A percentile compares a stretch with the other conserved stretches of the same genome.
Conservation (phyloP, 1,140 invertebrate genomes). For the Megathymus violae region DNA sequence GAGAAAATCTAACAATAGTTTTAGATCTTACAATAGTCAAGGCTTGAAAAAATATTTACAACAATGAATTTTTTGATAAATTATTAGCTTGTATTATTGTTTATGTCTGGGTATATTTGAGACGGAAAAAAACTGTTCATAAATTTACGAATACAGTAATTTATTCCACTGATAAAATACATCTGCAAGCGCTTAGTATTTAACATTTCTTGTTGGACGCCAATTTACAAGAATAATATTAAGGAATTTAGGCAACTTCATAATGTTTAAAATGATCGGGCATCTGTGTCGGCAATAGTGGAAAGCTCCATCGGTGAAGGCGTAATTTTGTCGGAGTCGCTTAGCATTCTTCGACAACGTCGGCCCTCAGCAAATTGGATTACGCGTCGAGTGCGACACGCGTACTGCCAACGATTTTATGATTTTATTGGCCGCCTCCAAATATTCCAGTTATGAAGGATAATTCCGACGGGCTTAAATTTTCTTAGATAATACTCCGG, state of each 20-base stretch:
- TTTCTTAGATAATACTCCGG: slow-evolving; percentile 19
- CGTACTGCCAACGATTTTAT: slow-evolving; percentile 64
- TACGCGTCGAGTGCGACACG: slow-evolving; percentile 61
- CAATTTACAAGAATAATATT: too few relatives aligned
- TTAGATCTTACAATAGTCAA: too few relatives aligned
- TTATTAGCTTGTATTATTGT: too few relatives aligned
- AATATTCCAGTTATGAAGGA: slow-evolving; percentile 54
- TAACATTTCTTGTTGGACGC: too few relatives aligned
- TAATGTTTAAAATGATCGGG: slow-evolving; percentile 7
- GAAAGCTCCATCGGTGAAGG: slow-evolving; percentile 34
- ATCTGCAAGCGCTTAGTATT: too few relatives aligned
- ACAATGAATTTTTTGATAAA: too few relatives aligned
- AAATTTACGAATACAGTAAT: too few relatives aligned
- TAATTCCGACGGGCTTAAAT: slow-evolving; percentile 36
- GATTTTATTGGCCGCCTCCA: slow-evolving; percentile 62
- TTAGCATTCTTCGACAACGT: slow-evolving; percentile 66
- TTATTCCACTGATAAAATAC: too few relatives aligned
- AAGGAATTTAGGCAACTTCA: neutral
- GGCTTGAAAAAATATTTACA: too few relatives aligned
- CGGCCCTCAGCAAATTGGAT: slow-evolving; percentile 71
- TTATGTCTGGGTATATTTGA: too few relatives aligned
- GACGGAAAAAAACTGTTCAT: too few relatives aligned
- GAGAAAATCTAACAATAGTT: too few relatives aligned
- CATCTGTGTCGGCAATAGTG: slow-evolving; percentile 36
- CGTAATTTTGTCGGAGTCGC: slow-evolving; percentile 63